Evolutionary conservation across 1,140 invertebrate species (phyloP), one percentile per base, ranked within the genome.

Genomic region (Drosophila nigromelanica): DNA sequence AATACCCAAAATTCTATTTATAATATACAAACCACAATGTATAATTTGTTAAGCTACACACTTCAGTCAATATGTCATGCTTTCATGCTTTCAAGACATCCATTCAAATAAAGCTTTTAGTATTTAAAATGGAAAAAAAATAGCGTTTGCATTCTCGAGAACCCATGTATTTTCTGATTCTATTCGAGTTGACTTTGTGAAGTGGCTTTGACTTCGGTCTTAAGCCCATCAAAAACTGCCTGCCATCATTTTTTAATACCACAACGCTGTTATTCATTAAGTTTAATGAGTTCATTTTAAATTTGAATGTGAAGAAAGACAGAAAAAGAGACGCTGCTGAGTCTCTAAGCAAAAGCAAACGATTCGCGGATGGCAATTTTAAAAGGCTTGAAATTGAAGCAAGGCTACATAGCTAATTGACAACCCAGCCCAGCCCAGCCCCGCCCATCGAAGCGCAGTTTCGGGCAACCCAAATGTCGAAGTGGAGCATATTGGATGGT

Each of bases 201-300:
- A 39, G 45, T 35, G 45, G 52, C 14, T 14, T 58, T 56, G 48
- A 42, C 56, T 51, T 73, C 61, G 40, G 48, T 51, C 69, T 87
- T 75, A 78, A 75, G 69, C 72, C 71, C 78, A 87, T 85, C 78
- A 85, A 86, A 81, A 78, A 64, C 43, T 61, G 66, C 52, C 66
- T 40, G 70, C 33, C 58, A 39, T 71, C 42, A 74, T 55, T 67
- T 67, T 64, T 58, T 69, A 63, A 69, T 62, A 42, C 37, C 51
- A 56, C 63, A 54, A 39, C 52, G 50, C 74, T 87, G 74, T 86
- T 86, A 87, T 86, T 86, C 82, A 87, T 86, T 86, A 86, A 87
- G 58, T 81, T 86, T 86, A 86, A 86, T 86, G 81, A 82, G 82
- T 75, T 87, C 78, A 81, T 78, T 87, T 74, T 74, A 33, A 60